Evolutionary conservation across 2,113 vertebrate genomes (phyloP).

Genomic region (Lepus europaeus): DNA sequence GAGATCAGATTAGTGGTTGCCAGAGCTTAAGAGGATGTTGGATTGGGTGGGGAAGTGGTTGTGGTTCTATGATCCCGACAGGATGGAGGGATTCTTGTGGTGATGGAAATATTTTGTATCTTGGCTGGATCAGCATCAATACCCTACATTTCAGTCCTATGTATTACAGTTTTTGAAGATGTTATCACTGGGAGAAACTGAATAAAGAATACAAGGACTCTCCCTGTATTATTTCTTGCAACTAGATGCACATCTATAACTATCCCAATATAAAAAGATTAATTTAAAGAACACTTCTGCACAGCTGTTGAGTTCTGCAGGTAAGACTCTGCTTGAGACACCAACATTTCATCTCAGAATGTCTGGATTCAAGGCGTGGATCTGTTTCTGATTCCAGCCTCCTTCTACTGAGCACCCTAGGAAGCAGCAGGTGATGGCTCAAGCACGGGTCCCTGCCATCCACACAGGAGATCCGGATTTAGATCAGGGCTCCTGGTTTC

Average conservation of each 20-base stretch:
- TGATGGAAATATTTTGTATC: background rate
- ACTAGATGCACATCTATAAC: background rate
- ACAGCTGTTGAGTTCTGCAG: too few species aligned
- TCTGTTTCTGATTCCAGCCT: too few species aligned
- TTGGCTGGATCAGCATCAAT: background rate
- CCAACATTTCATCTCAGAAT: too few species aligned
- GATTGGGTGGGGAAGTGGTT: background rate
- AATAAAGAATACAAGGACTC: background rate
- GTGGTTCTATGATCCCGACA: background rate
- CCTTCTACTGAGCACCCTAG: too few species aligned
- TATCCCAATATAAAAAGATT: conserved; percentile 20
- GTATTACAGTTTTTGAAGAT: background rate
- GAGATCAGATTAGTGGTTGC: background rate
- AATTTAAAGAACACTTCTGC: background rate
- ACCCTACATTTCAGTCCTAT: background rate
- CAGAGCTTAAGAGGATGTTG: background rate
- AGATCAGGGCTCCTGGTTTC: too few species aligned
- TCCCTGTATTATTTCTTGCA: background rate
- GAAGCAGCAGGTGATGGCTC: too few species aligned
- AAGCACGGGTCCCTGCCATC: too few species aligned
- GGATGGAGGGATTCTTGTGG: background rate
- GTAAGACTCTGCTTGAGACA: too few species aligned
- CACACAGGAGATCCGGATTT: too few species aligned
- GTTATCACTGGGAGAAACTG: background rate
- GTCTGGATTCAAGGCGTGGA: too few species aligned